These are phyloP conservation scores for Drosophila lacertosa DNA, from an alignment of 1,140 invertebrate species.

Conservation along the genomic window DNA sequence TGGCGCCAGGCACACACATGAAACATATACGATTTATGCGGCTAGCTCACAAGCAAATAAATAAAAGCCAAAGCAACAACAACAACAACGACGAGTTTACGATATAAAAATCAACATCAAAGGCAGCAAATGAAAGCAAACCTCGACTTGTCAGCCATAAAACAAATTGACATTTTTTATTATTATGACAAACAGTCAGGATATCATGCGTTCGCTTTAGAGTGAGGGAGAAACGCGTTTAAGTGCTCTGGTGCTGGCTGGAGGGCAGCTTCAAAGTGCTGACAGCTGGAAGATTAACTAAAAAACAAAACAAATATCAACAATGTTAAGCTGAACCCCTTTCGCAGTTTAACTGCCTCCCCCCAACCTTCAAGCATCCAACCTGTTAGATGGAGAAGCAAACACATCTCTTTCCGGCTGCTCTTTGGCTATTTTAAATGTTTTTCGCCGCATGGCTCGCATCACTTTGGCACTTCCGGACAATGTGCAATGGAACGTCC, in stretches of 20 bases:
- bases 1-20: slow-evolving; percentile 44
- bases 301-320: slow-evolving; percentile 16
- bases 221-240: slow-evolving; percentile 37
- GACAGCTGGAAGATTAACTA: slow-evolving; percentile 29
- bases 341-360: not conserved
- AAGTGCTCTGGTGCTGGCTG: slow-evolving; percentile 42
- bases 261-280: slow-evolving; percentile 15
- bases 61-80: slow-evolving; percentile 13
- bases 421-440: slow-evolving; percentile 54
- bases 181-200: slow-evolving; percentile 80
- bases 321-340: slow-evolving; percentile 4
- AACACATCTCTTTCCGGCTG: not conserved
- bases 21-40: slow-evolving; percentile 40
- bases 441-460: slow-evolving; percentile 22
- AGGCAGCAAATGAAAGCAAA: slow-evolving; percentile 51
- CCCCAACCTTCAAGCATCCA: not conserved
- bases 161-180: slow-evolving; percentile 81
- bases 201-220: slow-evolving; percentile 52
- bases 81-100: slow-evolving; percentile 43
- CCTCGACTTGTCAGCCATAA: slow-evolving; percentile 79
- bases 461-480: slow-evolving; percentile 31
- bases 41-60: slow-evolving; percentile 22
- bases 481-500: slow-evolving; percentile 31
- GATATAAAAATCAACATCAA: slow-evolving; percentile 78
- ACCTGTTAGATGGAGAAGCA: not conserved